Base-by-base conservation (phyloP, 1,140 invertebrate genomes). In the Drosophila parabipectinata region DNA sequence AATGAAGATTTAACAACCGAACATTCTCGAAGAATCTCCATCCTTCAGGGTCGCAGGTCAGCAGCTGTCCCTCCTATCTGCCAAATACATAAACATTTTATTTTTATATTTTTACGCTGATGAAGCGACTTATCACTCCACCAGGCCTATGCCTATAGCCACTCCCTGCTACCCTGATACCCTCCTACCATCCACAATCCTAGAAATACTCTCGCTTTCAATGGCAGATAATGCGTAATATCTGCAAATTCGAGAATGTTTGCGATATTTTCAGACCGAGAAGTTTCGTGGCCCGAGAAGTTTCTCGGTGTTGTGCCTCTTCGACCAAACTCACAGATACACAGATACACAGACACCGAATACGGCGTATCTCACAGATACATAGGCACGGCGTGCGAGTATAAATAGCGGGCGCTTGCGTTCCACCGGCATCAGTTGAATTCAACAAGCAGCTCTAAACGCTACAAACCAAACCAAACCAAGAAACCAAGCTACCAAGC, bases 381-480 rank as follows among this genome's bases (percentile, higher is more conserved):
- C 68, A 47, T 7, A 56, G 3, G 37, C 50, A 24, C 52, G 50
- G 28, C 15, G 37, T 12, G 50, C 51, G 68, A 45, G 62, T 88
- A 88, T 88, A 88, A 88, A 88, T 79, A 79, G 64, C 47, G 30
- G 64, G 45, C 47, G 44, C 30, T 61, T 34, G 45, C 48, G 18
- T 48, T 50, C 48, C 26, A 14, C 56, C 62, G 61, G 61, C 68
- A 55, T 89, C 84, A 88, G 83, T 88, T 77, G 51, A 64, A 79
- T 45, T 83, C 58, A 37, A 63, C 67, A 39, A 67, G 32, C 44
- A 79, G 64, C 61, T 73, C 39, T 26, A 67, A 83, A 55, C 79
- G 61, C 45, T 34, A 24, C 44, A 8, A 47, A 9, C 15, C 14
- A 34, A 34, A 9, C 32, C 18, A 18, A 10, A 10, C 32, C 32